Evolutionary conservation across 2,113 vertebrate genomes (phyloP).

Genomic region (Chrysochloris asiatica): DNA sequence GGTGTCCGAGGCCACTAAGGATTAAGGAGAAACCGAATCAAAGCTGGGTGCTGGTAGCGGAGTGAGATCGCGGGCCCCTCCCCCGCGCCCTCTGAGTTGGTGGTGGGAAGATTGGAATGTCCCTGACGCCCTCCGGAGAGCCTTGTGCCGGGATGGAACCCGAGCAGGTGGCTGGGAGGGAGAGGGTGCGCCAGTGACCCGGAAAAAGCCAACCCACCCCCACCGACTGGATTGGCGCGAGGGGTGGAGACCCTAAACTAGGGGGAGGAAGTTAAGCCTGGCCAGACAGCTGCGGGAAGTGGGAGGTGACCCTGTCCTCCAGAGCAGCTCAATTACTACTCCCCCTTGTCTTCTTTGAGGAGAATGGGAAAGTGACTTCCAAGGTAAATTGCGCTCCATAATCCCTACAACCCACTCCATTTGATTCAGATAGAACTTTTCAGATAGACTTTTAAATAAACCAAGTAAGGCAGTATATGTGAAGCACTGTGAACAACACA

Average conservation of each 20-base stretch:
- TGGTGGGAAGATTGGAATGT: slow-evolving; percentile 78
- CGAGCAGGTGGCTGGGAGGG: slow-evolving; percentile 57
- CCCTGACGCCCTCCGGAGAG: slow-evolving; percentile 58
- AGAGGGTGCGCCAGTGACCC: slow-evolving; percentile 57
- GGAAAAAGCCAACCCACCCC: slow-evolving; percentile 52
- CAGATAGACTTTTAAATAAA: too few species aligned
- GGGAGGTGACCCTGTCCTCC: too few species aligned
- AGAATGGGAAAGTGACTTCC: too few species aligned
- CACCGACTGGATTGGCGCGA: slow-evolving; percentile 1
- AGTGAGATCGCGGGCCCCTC: slow-evolving; percentile 23
- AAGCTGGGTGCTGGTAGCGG: not conserved
- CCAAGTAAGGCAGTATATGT: not conserved
- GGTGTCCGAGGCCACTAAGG: not conserved
- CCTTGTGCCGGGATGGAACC: slow-evolving; percentile 43
- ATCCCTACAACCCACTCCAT: too few species aligned
- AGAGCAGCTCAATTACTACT: too few species aligned
- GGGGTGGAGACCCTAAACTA: slow-evolving; percentile 49
- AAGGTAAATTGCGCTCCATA: too few species aligned
- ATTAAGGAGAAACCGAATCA: slow-evolving; percentile 26
- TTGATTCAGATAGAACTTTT: too few species aligned
- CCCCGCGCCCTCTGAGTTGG: slow-evolving; percentile 30
- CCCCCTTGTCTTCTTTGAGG: too few species aligned
- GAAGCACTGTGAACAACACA: not conserved
- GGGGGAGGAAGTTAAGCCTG: not conserved
- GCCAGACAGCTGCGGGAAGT: slow-evolving; percentile 33